Evolutionary conservation across 1,140 invertebrate species (phyloP).

Genomic region (Cotesia glomerata): DNA sequence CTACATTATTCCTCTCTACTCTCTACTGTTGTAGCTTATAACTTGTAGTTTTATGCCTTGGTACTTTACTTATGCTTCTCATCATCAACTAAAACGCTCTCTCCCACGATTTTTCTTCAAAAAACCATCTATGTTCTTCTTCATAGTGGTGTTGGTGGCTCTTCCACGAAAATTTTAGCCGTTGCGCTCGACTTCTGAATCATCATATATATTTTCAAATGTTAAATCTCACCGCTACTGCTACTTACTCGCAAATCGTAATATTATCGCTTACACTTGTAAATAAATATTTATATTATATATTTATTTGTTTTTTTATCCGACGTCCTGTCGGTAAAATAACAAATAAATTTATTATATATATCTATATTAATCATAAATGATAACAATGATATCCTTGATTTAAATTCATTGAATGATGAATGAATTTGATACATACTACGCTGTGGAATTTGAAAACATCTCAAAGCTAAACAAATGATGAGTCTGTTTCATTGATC

Average conservation of each 20-base stretch:
- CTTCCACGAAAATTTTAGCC: constrained; percentile 15
- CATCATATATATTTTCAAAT: neutral
- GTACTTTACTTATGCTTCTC: neutral
- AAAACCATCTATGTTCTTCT: neutral
- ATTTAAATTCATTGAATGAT: no score
- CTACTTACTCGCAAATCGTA: no score
- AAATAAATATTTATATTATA: neutral
- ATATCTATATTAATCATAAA: no score
- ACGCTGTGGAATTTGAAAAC: no score
- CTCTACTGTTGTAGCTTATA: no score
- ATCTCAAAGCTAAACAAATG: no score
- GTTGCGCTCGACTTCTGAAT: constrained; percentile 8
- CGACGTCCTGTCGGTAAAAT: no score
- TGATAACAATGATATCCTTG: no score
- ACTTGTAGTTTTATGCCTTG: neutral
- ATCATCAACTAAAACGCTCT: neutral
- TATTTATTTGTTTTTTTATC: neutral
- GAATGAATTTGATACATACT: no score
- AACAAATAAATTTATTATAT: no score
- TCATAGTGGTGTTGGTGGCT: neutral
- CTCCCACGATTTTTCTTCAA: constrained; percentile 20
- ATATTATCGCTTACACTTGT: no score
- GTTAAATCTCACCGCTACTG: neutral
- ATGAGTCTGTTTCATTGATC: no score
- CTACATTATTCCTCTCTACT: neutral